Base-by-base conservation (phyloP, 2,113 vertebrate species). In the Proterorhinus semilunaris region DNA sequence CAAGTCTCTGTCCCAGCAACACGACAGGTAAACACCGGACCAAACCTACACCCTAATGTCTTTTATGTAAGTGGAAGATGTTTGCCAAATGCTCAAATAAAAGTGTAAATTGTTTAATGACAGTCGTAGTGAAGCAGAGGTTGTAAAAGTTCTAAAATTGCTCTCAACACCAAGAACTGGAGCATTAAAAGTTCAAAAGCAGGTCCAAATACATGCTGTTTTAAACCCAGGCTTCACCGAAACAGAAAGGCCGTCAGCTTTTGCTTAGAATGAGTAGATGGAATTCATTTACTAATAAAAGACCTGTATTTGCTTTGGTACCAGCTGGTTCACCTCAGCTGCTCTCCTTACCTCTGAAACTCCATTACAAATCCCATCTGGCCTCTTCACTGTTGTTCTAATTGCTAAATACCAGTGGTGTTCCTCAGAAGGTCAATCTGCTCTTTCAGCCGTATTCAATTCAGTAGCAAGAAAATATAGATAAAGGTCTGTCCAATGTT, bases 1-100 rank as follows among this genome's bases (percentile, higher is more conserved):
- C 15, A 76, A 89, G 16, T 84, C 86, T 0, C 69, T 91, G 8
- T 65, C 71, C 15, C 88, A 92, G 59, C 82, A 91, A 48, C 87
- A 89, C 12, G 80, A 89, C 86, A 90, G 92, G 93, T 93, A 79
- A 59, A 42, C 13, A 36, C 13, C 0, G 11, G 6, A 6, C 2
- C 43, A 6, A 42, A 52, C 16, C 50, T n/a, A 21, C 9, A 9
- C 3, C 5, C 7, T 4, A 53, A 36, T 36, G 27, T 36, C 27
- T 36, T 36, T 36, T 3, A 36, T 36, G 3, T 36, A 36, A 1
- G 27, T 36, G 27, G 27, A 36, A 36, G 27, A 36, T 36, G 4
- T 36, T 36, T 15, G 49, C 49, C 12, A 50, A 13, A 50, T 50
- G 27, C 27, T 36, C 27, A 4, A 36, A 36, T 36, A 36, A 36